Evolutionary conservation across 2,797 vertebrate genomes (phyloP).

Genomic region (Martes flavigula): DNA sequence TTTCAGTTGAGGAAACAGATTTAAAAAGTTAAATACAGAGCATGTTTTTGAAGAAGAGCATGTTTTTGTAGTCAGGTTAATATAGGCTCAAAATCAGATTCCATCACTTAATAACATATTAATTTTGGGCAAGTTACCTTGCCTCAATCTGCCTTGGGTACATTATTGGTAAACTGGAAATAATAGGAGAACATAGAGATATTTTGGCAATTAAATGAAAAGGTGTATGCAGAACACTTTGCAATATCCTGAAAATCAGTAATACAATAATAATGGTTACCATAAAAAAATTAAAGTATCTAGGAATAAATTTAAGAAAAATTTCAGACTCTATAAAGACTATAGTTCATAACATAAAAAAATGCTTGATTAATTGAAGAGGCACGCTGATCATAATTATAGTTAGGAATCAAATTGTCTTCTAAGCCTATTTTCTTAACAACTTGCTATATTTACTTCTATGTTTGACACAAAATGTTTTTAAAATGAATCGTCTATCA

Average conservation of each 20-base stretch:
- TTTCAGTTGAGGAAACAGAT: not conserved
- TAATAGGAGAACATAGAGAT: not conserved
- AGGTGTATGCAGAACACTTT: not conserved
- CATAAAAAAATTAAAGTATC: not conserved
- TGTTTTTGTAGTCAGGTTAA: not conserved
- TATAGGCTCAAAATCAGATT: not conserved
- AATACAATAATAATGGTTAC: not conserved
- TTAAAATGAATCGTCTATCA: not conserved
- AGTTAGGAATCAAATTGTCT: not conserved
- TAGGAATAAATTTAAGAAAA: not conserved
- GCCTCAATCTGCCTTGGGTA: not conserved
- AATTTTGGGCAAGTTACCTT: not conserved
- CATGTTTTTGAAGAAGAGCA: not conserved
- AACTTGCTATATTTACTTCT: not conserved
- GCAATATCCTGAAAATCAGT: not conserved
- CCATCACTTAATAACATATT: not conserved
- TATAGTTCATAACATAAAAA: not conserved
- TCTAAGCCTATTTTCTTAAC: not conserved
- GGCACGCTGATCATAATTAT: not conserved
- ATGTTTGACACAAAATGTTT: not conserved
- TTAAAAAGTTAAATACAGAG: not conserved
- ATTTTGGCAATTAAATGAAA: not conserved
- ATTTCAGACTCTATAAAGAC: not conserved
- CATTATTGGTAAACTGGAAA: not conserved
- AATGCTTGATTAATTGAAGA: not conserved